Base-by-base conservation (phyloP, 2,888 invertebrate genomes). In the Aleiodes alternator region DNA sequence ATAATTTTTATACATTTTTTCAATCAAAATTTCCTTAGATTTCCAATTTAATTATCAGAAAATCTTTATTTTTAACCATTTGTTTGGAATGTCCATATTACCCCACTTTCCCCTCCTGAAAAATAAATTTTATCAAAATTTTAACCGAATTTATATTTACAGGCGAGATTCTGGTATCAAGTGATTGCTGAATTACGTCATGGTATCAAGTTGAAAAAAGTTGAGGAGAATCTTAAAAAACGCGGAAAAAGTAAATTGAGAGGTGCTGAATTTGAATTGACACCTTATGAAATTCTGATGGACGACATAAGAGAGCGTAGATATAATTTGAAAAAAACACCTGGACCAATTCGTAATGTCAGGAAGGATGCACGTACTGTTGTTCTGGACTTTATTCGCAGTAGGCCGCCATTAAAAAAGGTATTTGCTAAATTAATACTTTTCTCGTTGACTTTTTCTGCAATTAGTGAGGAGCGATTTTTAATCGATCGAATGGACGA, bases 271-370 rank as follows among this genome's bases (percentile, higher is more conserved):
- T 98, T 95, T 90, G 97, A 97, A 90, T 90, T 98, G 83, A 98
- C 98, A 61, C 98, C 98, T 29, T 98, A 98, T 87, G 98, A 98
- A 91, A 97, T 97, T 87, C 92, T 98, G 74, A 97, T 98, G 96
- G 97, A 98, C 88, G 98, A 98, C 88, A 98, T 98, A 86, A 92
- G 97, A 83, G 94, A 96, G 78, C 94, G 96, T 88, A 93, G 97
- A 87, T 98, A 97, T 91, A 96, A 95, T 86, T 92, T 98, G 83
- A 94, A 96, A 88, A 97, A 97, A 91, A 94, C 96, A 86, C 95
- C 95, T 76, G 94, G 92, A 72, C 93, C 91, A 88, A 91, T 81
- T 81, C 92, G 93, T 0, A 90, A 90, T 69, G 89, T 97, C 75
- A 97, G 96, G 90, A 97, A 97, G 91, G 97, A 98, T 91, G 98